A percentile compares a stretch with the other conserved stretches of the same genome.
These are phyloP conservation scores for Periophthalmus magnuspinnatus DNA, from an alignment of 2,797 vertebrate species.

Conservation along the genomic window DNA sequence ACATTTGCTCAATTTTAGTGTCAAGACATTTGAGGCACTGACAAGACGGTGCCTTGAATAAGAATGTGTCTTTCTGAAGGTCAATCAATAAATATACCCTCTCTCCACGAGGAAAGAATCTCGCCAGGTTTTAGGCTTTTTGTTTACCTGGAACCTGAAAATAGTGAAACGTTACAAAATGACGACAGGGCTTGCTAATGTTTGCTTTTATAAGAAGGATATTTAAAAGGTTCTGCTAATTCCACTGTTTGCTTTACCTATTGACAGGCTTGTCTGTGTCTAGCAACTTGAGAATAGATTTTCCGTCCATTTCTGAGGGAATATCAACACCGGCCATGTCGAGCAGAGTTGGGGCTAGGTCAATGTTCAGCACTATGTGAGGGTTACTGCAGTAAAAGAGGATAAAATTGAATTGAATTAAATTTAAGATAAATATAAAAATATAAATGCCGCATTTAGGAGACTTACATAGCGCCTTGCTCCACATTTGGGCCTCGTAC, in stretches of 20 bases:
- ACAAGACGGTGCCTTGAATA: conserved; percentile 34
- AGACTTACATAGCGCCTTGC: conserved; percentile 89
- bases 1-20: conserved; percentile 13
- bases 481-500: conserved; percentile 94
- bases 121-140: conserved; percentile 89
- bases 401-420: background rate
- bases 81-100: conserved; percentile 81
- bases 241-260: conserved; percentile 74
- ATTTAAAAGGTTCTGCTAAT: conserved; percentile 10
- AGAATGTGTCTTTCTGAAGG: conserved; percentile 44
- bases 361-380: conserved; percentile 92
- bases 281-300: conserved; percentile 93
- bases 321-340: conserved; percentile 94
- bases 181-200: background rate
- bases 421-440: background rate
- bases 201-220: background rate
- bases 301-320: conserved; percentile 94
- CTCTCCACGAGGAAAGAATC: conserved; percentile 96
- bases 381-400: conserved; percentile 77
- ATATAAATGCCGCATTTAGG: background rate
- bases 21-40: conserved; percentile 22
- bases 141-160: conserved; percentile 90
- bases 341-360: conserved; percentile 93
- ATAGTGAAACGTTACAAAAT: conserved; percentile 16
- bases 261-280: conserved; percentile 89